phyloP scores from a whole-genome alignment of 2,113 vertebrate species.

The Nyctereutes procyonoides region DNA sequence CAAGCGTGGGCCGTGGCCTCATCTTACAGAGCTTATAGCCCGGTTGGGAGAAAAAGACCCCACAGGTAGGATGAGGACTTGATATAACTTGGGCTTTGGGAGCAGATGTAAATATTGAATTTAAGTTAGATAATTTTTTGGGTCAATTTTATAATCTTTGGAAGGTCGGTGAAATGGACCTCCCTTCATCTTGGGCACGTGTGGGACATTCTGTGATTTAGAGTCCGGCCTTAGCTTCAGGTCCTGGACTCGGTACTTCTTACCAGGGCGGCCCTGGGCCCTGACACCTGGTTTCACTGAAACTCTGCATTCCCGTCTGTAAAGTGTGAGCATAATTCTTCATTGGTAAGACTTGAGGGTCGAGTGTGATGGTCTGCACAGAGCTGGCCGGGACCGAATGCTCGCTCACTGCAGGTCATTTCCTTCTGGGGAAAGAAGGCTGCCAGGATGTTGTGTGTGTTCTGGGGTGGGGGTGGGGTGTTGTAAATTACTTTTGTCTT shows the following conservation, averaged over 20 bases:
- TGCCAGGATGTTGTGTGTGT: rapidly evolving
- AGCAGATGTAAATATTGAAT: background rate
- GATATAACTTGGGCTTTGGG: background rate
- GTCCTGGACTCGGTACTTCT: background rate
- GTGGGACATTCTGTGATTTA: rapidly evolving
- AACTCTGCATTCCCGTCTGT: rapidly evolving
- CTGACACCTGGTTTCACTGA: rapidly evolving
- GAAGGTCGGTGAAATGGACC: background rate
- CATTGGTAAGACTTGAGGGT: background rate
- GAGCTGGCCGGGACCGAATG: rapidly evolving
- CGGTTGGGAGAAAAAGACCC: background rate
- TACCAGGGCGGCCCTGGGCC: background rate
- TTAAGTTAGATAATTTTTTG: background rate
- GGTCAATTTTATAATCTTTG: background rate
- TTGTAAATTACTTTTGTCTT: background rate
- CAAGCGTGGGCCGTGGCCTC: rapidly evolving
- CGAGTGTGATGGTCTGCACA: rapidly evolving
- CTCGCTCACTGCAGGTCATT: rapidly evolving
- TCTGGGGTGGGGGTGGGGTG: background rate
- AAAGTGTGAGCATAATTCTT: background rate
- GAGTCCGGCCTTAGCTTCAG: background rate
- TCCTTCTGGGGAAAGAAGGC: background rate
- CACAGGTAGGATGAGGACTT: background rate
- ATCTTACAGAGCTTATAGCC: rapidly evolving
- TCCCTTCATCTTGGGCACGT: background rate